Conservation (phyloP, 2,113 vertebrate genomes). For the Stegastes partitus region DNA sequence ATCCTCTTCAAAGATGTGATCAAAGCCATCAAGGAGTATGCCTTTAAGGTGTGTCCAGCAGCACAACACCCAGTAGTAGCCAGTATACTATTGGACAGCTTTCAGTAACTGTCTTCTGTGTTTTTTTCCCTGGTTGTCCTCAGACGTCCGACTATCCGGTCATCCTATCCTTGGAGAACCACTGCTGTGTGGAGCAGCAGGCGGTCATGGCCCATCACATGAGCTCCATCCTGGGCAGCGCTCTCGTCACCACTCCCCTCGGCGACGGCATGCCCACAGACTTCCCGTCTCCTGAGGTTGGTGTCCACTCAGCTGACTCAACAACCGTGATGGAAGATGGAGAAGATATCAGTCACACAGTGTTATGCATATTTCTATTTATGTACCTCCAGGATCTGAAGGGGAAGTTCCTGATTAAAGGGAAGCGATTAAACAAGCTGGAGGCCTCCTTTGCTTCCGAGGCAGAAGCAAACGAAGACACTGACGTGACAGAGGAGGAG, state of each 20-base stretch:
- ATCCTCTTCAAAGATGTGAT: constrained; percentile 95
- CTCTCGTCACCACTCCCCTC: constrained; percentile 88
- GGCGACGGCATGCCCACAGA: constrained; percentile 84
- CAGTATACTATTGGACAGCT: not conserved
- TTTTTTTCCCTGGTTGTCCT: not conserved
- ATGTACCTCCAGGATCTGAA: constrained; percentile 88
- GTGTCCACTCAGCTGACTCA: not conserved
- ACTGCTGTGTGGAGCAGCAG: constrained; percentile 95
- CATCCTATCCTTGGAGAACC: constrained; percentile 97
- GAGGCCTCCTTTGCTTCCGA: constrained; percentile 77
- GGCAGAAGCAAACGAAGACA: constrained; percentile 69
- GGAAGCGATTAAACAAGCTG: constrained; percentile 91
- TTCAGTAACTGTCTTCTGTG: not conserved
- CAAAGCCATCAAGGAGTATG: constrained; percentile 92
- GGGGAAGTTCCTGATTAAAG: constrained; percentile 94
- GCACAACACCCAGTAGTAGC: not conserved
- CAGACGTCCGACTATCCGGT: constrained; percentile 93
- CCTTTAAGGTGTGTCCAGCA: constrained; percentile 90
- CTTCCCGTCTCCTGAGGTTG: constrained; percentile 95
- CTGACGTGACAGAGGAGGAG: constrained; percentile 92
- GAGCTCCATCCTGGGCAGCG: constrained; percentile 88
- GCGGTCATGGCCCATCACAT: constrained; percentile 91
- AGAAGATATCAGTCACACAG: not conserved
- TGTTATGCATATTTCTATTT: not conserved
- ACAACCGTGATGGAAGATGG: not conserved